These are phyloP conservation scores for Hassar affinis DNA, from an alignment of 2,113 vertebrate genomes.

Conservation along the genomic window DNA sequence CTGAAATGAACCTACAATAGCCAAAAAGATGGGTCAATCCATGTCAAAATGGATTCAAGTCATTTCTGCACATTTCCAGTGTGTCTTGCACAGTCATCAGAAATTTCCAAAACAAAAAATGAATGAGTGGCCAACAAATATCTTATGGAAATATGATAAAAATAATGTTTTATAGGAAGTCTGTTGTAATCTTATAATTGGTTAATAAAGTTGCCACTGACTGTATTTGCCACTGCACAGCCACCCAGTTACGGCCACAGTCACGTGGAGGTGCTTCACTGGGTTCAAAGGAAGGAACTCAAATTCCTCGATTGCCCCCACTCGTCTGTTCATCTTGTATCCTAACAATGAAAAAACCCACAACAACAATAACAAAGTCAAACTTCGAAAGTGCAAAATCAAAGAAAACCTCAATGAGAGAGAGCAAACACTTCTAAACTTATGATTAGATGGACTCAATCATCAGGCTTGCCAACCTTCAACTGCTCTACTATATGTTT, in stretches of 20 bases:
- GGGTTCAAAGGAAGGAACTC: conserved; percentile 87
- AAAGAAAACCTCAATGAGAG: not conserved
- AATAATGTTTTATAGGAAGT: not conserved
- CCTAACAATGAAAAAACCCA: conserved; percentile 66
- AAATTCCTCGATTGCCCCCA: conserved; percentile 96
- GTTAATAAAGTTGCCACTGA: conserved; percentile 64
- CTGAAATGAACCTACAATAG: conserved; percentile 75
- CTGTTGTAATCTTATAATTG: not conserved
- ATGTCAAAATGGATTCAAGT: not conserved
- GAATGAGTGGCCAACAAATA: not conserved
- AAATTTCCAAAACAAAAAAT: not conserved
- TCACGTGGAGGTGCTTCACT: conserved; percentile 88
- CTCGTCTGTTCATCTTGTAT: conserved; percentile 98
- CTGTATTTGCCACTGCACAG: conserved; percentile 91
- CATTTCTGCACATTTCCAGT: not conserved
- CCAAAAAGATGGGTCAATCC: not conserved
- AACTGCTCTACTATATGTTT: not conserved
- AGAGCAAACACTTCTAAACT: not conserved
- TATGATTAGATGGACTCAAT: not conserved
- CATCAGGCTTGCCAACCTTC: not conserved
- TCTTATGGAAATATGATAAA: not conserved
- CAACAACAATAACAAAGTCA: not conserved
- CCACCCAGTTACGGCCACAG: conserved; percentile 92
- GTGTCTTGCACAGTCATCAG: not conserved
- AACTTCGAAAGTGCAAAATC: not conserved